Evolutionary conservation across 2,113 vertebrate species (phyloP).

Genomic region (Fulica atra): DNA sequence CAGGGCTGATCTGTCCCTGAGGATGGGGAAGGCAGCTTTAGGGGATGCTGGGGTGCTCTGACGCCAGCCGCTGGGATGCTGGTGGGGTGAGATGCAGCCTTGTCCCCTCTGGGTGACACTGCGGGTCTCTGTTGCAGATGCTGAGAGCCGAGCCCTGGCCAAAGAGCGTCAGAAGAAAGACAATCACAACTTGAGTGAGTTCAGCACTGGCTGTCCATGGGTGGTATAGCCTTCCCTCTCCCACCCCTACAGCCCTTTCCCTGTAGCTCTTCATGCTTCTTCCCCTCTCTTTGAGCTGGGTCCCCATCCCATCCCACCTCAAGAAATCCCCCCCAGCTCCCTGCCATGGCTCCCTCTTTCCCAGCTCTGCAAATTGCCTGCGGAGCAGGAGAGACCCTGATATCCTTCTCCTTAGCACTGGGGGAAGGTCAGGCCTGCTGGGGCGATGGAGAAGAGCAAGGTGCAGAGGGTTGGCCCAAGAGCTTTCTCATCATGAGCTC

Average conservation of each 20-base stretch:
- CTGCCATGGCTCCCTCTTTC: background rate
- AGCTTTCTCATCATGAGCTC: background rate
- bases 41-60: background rate
- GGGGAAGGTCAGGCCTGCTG: background rate
- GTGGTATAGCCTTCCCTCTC: background rate
- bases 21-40: background rate
- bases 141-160: conserved; percentile 90
- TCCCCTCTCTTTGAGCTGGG: background rate
- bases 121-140: conserved; percentile 75
- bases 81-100: fast-evolving
- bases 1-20: fast-evolving
- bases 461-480: background rate
- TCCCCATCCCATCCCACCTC: background rate
- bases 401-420: background rate
- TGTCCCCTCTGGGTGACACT: background rate
- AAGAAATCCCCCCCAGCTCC: background rate
- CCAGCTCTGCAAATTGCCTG: background rate
- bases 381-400: fast-evolving
- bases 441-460: background rate
- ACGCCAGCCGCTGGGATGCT: background rate
- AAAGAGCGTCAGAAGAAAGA: conserved; percentile 99
- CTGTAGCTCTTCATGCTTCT: background rate
- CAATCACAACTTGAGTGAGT: conserved; percentile 98
- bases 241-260: background rate
- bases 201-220: background rate